Evolutionary conservation across 2,113 vertebrate genomes (phyloP).

Genomic region (Tringa solitaria): DNA sequence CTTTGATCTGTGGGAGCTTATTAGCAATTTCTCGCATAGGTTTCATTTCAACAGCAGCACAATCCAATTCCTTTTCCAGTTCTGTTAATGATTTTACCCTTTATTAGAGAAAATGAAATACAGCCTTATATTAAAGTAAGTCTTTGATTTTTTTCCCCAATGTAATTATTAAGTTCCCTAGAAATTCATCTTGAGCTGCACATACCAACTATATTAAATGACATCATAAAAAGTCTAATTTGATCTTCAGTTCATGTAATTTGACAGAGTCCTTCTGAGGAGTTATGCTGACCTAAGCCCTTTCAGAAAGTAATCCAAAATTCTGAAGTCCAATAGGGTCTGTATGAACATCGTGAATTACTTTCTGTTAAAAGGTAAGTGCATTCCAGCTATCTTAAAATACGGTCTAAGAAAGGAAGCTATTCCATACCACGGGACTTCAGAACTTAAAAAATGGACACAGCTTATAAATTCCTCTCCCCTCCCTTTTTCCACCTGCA

Average conservation of each 20-base stretch:
- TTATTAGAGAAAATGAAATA: slow-evolving; percentile 38
- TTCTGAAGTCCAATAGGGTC: background rate
- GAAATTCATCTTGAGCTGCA: slow-evolving; percentile 7
- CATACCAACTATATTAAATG: background rate
- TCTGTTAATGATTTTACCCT: slow-evolving; percentile 85
- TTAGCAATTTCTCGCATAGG: slow-evolving; percentile 69
- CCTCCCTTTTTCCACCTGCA: background rate
- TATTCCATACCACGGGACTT: background rate
- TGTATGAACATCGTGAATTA: background rate
- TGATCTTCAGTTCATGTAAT: background rate
- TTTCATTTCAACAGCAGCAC: slow-evolving; percentile 76
- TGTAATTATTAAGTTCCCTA: background rate
- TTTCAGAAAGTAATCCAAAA: background rate
- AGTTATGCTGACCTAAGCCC: background rate
- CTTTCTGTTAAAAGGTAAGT: background rate
- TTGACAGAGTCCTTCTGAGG: background rate
- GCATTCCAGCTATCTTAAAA: background rate
- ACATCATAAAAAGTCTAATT: slow-evolving; percentile 7
- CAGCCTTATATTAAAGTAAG: background rate
- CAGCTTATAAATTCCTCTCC: background rate
- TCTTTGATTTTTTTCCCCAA: background rate
- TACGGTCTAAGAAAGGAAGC: background rate
- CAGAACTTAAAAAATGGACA: background rate
- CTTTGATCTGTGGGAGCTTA: slow-evolving; percentile 55
- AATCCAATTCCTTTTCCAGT: slow-evolving; percentile 80